Conservation (phyloP, 2,888 invertebrate species). For the Drosophila kokeensis region DNA sequence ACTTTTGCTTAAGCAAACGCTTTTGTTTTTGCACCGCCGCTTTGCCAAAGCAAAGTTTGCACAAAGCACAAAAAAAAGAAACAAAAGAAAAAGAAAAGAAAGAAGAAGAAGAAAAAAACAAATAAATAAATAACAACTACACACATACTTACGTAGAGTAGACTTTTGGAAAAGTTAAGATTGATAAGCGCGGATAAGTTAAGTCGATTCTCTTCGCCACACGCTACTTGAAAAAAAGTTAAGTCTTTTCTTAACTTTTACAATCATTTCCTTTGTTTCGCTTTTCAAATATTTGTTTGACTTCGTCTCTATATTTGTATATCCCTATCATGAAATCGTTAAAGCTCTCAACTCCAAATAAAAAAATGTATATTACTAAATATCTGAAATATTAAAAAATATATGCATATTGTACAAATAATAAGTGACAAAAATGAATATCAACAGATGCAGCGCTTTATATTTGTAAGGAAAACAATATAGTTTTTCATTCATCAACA, state of each 20-base stretch:
- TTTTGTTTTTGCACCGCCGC: constrained; percentile 26
- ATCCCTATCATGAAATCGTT: background rate
- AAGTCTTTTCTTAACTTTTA: background rate
- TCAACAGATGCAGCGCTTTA: background rate
- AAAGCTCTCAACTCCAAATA: background rate
- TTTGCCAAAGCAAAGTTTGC: constrained; percentile 58
- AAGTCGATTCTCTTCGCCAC: background rate
- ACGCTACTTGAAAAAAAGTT: background rate
- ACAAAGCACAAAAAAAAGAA: constrained; percentile 27
- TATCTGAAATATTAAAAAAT: background rate
- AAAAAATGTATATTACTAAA: background rate
- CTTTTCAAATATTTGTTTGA: background rate
- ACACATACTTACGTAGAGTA: background rate
- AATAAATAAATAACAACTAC: constrained; percentile 1
- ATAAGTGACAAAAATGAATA: background rate
- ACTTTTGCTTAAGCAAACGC: constrained; percentile 53
- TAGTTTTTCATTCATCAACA: background rate
- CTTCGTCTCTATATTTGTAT: background rate
- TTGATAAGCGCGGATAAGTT: background rate
- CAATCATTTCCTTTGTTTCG: background rate
- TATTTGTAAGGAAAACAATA: background rate
- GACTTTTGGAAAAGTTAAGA: background rate
- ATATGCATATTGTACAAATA: background rate
- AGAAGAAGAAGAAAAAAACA: constrained; percentile 25
- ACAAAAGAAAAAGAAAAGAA: constrained; percentile 15